Evolutionary conservation across 2,113 vertebrate species (phyloP).

Genomic region (Prinia subflava): DNA sequence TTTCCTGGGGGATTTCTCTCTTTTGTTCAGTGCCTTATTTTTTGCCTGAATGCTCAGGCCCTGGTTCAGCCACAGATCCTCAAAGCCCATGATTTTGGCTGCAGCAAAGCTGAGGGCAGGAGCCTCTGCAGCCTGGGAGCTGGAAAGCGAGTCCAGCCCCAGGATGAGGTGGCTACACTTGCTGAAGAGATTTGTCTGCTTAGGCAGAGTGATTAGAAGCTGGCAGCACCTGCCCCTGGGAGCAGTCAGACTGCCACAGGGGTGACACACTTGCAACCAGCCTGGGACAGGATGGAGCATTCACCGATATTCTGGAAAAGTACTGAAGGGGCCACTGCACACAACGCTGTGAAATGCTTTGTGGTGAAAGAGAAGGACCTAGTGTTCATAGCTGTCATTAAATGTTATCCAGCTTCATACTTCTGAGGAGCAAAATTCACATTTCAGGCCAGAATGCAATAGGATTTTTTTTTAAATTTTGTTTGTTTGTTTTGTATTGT

Average conservation of each 20-base stretch:
- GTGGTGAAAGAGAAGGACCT: not conserved
- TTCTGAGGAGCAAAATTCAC: not conserved
- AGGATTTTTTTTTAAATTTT: too few relatives aligned
- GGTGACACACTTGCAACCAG: not conserved
- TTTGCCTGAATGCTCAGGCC: not conserved
- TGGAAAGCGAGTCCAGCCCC: not conserved
- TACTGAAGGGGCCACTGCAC: not conserved
- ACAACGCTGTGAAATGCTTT: not conserved
- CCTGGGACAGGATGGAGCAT: not conserved
- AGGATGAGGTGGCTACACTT: not conserved
- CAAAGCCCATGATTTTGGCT: not conserved
- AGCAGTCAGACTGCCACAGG: not conserved
- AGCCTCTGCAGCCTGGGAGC: not conserved
- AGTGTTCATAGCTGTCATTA: not conserved
- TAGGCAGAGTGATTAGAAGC: not conserved
- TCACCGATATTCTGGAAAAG: not conserved
- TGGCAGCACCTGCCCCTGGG: not conserved
- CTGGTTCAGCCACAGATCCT: not conserved
- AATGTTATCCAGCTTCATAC: not conserved
- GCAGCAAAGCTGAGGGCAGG: not conserved
- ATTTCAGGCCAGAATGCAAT: not conserved
- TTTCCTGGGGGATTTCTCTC: constrained; percentile 51
- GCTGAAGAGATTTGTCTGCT: not conserved
- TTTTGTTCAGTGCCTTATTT: constrained; percentile 42
- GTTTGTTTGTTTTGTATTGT: not conserved